Evolutionary conservation across 2,113 vertebrate genomes (phyloP), one percentile per base, ranked within the genome.

Genomic region (Nycticorax nycticorax): DNA sequence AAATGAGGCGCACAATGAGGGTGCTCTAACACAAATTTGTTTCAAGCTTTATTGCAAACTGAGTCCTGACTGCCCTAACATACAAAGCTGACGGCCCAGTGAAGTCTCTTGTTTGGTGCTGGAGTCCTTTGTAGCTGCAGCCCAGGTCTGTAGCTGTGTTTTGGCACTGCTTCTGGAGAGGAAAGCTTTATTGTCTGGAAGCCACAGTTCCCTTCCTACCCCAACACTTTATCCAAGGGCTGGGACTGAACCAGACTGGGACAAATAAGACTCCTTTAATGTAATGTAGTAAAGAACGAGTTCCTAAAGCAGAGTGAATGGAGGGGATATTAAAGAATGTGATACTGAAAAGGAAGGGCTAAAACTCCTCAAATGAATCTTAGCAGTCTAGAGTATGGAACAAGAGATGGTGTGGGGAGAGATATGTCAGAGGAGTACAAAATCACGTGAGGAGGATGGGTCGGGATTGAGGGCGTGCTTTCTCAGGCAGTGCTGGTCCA

Each of bases 401-500:
- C 64, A 86, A 81, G 33, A 53, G 56, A 27, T 22, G 22, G 33
- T 1, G 2, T 32, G 20, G 11, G 26, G 45, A 59, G 7, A 26
- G 37, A 33, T 64, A 39, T 20, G n/a, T 14, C 33, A 35, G 39
- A 47, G 12, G 14, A 55, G n/a, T n/a, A 41, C 47, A 71, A 53
- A 41, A 47, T 47, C 30, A 18, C 0, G 1, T 24, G 14, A 59
- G 24, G 24, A 68, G 17, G 52, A 12, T 1, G 4, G 30, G n/a
- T 27, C 10, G 18, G 47, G 66, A 47, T 17, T 17, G 30, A 20
- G n/a, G 32, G 17, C 1, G 1, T 47, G 24, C 39, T 66, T n/a
- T 32, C 12, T 28, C 50, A n/a, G 26, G 35, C 30, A 28, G 57
- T 39, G 52, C 33, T 66, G 64, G 43, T 53, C 37, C 26, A 26